Base-by-base conservation (phyloP, 2,888 invertebrate genomes). In the Stegophylla sp. region DNA sequence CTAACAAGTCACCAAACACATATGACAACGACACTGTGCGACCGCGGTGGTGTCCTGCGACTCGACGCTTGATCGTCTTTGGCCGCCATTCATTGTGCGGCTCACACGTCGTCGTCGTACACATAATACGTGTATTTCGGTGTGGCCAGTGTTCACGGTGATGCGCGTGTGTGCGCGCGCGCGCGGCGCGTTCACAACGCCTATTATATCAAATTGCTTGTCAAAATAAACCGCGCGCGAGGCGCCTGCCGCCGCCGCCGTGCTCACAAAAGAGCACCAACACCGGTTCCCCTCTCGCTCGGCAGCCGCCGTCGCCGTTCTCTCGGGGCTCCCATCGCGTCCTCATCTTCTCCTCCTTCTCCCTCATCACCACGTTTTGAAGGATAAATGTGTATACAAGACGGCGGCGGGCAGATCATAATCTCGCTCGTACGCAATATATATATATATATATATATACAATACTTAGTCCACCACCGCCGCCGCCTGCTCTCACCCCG, bases 201-300 rank as follows among this genome's bases (percentile, higher is more conserved):
- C 69, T 59, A 77, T 77, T 77, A 77, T 69, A 69, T 77, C 77
- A 77, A 71, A 79, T 79, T 71, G 79, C 79, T 79, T 79, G 79
- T 79, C 79, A 79, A 79, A 79, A 79, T 79, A 79, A 79, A 79
- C 79, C 69, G 61, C 69, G 79, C 26, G 61, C 51, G 79, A 51
- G 59, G 77, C 77, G 67, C 56, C 56, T 12, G 53, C 28, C 73
- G 73, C 67, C 56, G 77, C 59, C 23, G 51, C 45, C 74, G 74
- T 15, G 45, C 48, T 56, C n/a, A 69, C 77, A 59, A 69, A 74
- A 69, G 77, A 67, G 69, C 67, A 69, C 59, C 69, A 67, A 26
- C 51, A 73, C 20, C 72, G 59, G 20, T 17, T 43, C 76, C 13
- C n/a, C 73, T 9, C 43, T 64, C n/a, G n/a, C n/a, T n/a, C n/a